phyloP scores from a whole-genome alignment of 2,888 invertebrate species.

The Phlogophora meticulosa region DNA sequence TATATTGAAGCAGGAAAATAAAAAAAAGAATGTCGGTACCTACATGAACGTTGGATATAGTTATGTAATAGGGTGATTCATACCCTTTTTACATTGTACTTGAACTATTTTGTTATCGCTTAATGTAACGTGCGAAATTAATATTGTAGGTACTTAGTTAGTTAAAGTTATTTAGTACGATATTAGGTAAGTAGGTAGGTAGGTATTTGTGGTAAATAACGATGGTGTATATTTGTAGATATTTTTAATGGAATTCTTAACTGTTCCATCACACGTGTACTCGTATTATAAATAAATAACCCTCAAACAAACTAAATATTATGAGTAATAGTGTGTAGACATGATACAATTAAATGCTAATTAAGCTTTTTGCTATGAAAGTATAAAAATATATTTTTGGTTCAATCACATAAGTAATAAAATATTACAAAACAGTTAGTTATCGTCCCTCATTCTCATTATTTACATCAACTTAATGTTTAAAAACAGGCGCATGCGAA shows the following conservation, averaged over 20 bases:
- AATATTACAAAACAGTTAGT: constrained; percentile 22
- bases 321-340: constrained; percentile 10
- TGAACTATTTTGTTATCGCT: constrained; percentile 12
- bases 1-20: not conserved
- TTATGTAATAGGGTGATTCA: not conserved
- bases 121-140: not conserved
- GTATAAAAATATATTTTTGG: constrained; percentile 45
- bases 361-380: constrained; percentile 53
- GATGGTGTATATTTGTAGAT: constrained; percentile 1
- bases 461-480: constrained; percentile 27
- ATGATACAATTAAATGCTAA: constrained; percentile 38
- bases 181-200: too few species aligned
- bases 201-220: constrained; percentile 22
- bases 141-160: not conserved
- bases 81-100: not conserved
- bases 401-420: constrained; percentile 21
- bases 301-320: constrained; percentile 13
- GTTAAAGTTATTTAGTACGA: not conserved
- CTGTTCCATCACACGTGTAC: constrained; percentile 15
- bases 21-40: not conserved
- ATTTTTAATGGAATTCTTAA: constrained; percentile 15
- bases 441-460: constrained; percentile 13
- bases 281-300: constrained; percentile 17
- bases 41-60: not conserved
- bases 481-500: constrained; percentile 32